phyloP scores from a whole-genome alignment of 2,797 vertebrate species.

The Hoplostethus mediterraneus region DNA sequence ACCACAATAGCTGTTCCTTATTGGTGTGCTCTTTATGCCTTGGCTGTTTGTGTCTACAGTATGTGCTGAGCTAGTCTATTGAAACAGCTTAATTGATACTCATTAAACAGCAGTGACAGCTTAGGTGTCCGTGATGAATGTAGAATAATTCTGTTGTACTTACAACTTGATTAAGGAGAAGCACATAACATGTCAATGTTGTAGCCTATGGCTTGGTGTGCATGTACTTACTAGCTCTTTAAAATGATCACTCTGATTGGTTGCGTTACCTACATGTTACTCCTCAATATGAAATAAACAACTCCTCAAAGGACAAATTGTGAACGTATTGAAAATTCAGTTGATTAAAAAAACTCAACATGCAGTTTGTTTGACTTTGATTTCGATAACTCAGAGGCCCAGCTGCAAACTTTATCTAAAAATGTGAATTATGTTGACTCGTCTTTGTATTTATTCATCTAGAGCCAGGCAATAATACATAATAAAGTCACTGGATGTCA shows the following conservation, averaged over 20 bases:
- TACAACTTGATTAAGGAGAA: conserved; percentile 86
- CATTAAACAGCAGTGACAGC: conserved; percentile 87
- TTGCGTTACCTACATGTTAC: conserved; percentile 16
- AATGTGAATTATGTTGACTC: conserved; percentile 69
- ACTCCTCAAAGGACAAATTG: conserved; percentile 38
- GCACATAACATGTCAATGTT: conserved; percentile 75
- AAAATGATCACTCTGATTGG: conserved; percentile 34
- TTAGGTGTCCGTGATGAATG: conserved; percentile 87
- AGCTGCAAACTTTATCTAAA: conserved; percentile 53
- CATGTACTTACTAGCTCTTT: conserved; percentile 43
- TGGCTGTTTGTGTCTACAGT: conserved; percentile 70
- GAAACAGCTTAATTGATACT: conserved; percentile 89
- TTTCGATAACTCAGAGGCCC: conserved; percentile 49
- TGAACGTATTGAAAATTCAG: conserved; percentile 30
- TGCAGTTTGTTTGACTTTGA: conserved; percentile 55
- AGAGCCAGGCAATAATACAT: conserved; percentile 66
- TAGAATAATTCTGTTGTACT: conserved; percentile 86
- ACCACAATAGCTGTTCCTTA: conserved; percentile 30
- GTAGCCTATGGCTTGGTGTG: conserved; percentile 64
- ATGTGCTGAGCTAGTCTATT: conserved; percentile 82
- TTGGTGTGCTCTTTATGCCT: conserved; percentile 42
- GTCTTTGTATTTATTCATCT: conserved; percentile 71
- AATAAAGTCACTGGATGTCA: conserved; percentile 78
- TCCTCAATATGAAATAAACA: conserved; percentile 32
- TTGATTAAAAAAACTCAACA: conserved; percentile 21